These are phyloP conservation scores for Pollenia griseotomentosa DNA, from an alignment of 2,888 invertebrate species.

Conservation along the genomic window DNA sequence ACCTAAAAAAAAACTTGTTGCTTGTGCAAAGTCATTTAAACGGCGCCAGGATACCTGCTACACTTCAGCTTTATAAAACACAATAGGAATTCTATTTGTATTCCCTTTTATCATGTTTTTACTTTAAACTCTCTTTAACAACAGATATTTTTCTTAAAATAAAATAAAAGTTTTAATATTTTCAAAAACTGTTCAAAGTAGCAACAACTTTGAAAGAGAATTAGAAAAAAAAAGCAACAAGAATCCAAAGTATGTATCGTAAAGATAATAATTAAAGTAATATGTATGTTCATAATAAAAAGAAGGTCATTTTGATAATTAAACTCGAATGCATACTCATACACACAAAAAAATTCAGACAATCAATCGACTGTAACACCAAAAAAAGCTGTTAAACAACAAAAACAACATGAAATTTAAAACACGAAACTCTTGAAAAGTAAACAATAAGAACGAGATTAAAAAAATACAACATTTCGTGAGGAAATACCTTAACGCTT, in stretches of 20 bases:
- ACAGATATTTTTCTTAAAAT: conserved; percentile 4
- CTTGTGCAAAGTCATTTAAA: conserved; percentile 69
- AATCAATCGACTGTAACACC: conserved; percentile 1
- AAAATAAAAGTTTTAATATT: conserved; percentile 20
- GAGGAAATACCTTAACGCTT: conserved; percentile 64
- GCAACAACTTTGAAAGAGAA: conserved; percentile 20
- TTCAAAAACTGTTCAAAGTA: conserved; percentile 11
- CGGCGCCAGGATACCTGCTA: conserved; percentile 73
- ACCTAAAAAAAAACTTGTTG: conserved; percentile 67
- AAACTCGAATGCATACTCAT: conserved; percentile 29
- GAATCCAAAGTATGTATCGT: conserved; percentile 22
- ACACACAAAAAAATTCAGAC: not conserved
- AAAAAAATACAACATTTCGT: conserved; percentile 51
- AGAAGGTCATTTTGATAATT: conserved; percentile 69
- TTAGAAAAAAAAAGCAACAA: conserved; percentile 15
- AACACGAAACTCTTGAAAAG: conserved; percentile 7
- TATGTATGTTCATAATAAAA: conserved; percentile 31
- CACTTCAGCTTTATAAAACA: conserved; percentile 48
- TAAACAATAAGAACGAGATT: conserved; percentile 10
- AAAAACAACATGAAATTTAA: conserved; percentile 18
- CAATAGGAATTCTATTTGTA: conserved; percentile 43
- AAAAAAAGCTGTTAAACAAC: conserved; percentile 11
- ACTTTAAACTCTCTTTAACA: conserved; percentile 36
- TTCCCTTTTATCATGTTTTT: conserved; percentile 13
- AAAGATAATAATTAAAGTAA: conserved; percentile 46